Conservation (phyloP, 1,140 invertebrate species). For the Condylostylus longicornis region DNA sequence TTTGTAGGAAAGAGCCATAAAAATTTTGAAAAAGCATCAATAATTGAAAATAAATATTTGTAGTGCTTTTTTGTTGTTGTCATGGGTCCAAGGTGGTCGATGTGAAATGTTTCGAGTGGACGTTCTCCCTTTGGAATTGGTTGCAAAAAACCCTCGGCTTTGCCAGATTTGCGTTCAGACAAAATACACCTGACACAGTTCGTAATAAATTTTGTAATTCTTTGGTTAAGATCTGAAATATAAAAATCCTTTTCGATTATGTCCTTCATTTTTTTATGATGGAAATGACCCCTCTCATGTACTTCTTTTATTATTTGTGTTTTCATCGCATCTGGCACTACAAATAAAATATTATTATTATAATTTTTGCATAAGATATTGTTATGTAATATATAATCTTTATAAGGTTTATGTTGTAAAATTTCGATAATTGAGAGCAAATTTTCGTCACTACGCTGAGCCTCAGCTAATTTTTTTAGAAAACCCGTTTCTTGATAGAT, state of each 20-base stretch:
- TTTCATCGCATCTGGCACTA: slow-evolving; percentile 13
- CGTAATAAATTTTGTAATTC: slow-evolving; percentile 17
- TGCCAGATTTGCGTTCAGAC: slow-evolving; percentile 18
- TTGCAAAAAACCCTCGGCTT: slow-evolving; percentile 25
- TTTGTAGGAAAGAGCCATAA: slow-evolving; percentile 20
- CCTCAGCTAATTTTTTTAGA: background rate
- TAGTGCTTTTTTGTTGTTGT: slow-evolving; percentile 26
- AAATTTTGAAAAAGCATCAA: slow-evolving; percentile 33
- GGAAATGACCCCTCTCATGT: slow-evolving; percentile 9
- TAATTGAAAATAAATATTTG: slow-evolving; percentile 27
- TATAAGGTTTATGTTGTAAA: background rate
- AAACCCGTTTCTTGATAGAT: background rate
- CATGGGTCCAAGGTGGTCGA: slow-evolving; percentile 25
- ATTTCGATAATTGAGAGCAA: background rate
- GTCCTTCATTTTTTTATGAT: slow-evolving; percentile 12
- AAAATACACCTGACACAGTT: slow-evolving; percentile 26
- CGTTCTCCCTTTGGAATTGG: slow-evolving; percentile 17
- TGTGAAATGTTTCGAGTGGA: slow-evolving; percentile 14
- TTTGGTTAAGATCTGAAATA: slow-evolving; percentile 21
- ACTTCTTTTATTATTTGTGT: slow-evolving; percentile 8
- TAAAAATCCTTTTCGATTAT: slow-evolving; percentile 27
- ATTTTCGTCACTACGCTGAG: background rate
- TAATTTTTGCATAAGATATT: slow-evolving; percentile 3
- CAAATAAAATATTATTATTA: slow-evolving; percentile 8
- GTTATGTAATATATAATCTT: background rate